phyloP scores from a whole-genome alignment of 1,140 invertebrate genomes.

The Drosophila sulfurigaster region DNA sequence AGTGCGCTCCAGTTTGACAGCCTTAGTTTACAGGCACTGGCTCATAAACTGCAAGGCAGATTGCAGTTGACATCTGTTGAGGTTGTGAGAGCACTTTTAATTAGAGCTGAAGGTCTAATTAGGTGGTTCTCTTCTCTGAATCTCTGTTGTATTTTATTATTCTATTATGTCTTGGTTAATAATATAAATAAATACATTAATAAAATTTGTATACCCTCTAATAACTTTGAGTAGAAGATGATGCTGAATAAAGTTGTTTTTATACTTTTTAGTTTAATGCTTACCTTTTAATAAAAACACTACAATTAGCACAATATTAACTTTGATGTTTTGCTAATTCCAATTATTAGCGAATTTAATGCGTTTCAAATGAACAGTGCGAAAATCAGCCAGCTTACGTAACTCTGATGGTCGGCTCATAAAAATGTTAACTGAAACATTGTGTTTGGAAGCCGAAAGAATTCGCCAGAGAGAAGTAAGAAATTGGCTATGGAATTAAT shows the following conservation, averaged over 20 bases:
- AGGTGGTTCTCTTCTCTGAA: too few species aligned
- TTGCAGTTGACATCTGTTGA: not conserved
- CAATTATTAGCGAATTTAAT: constrained; percentile 1
- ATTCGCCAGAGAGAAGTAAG: constrained; percentile 21
- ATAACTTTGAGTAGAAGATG: too few species aligned
- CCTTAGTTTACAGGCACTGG: not conserved
- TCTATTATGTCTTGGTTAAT: too few species aligned
- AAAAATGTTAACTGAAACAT: constrained; percentile 31
- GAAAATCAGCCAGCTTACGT: constrained; percentile 18
- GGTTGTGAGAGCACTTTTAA: too few species aligned
- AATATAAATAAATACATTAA: too few species aligned
- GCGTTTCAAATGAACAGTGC: not conserved
- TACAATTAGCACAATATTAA: not conserved
- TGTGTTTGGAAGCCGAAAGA: constrained; percentile 17
- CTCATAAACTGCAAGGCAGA: constrained; percentile 2
- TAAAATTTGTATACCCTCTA: too few species aligned
- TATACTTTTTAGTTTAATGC: too few species aligned
- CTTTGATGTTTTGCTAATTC: not conserved
- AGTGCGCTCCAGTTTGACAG: not conserved
- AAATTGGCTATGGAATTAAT: constrained; percentile 38
- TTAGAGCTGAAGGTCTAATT: too few species aligned
- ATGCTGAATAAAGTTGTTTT: too few species aligned
- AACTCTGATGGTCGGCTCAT: constrained; percentile 4
- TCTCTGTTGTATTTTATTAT: too few species aligned
- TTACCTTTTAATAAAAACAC: too few species aligned